These are phyloP conservation scores for Capitella teleta DNA, from an alignment of 1,140 invertebrate species.

Conservation along the genomic window DNA sequence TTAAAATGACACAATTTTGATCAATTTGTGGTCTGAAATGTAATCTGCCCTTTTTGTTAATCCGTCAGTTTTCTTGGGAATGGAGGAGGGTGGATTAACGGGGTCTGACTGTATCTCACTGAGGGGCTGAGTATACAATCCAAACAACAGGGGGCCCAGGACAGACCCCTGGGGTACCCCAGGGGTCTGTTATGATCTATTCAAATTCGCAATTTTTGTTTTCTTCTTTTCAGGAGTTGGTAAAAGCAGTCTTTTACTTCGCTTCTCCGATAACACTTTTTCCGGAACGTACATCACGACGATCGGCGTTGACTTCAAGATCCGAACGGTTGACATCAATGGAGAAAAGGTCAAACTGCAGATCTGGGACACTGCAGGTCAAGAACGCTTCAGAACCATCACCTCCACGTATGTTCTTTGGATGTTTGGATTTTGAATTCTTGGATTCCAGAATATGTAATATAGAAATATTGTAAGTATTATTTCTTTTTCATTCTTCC, in stretches of 20 bases:
- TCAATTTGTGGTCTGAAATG: no score
- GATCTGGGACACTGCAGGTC: slow-evolving; percentile 86
- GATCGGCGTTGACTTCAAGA: slow-evolving; percentile 99
- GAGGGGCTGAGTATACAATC: background rate
- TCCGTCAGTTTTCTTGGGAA: background rate
- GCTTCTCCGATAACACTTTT: slow-evolving; percentile 97
- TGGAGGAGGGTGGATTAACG: background rate
- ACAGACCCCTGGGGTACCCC: no score
- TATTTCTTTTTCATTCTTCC: no score
- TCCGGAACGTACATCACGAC: slow-evolving; percentile 96
- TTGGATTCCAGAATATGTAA: no score
- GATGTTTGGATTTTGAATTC: no score
- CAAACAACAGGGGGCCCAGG: background rate
- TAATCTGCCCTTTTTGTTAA: background rate
- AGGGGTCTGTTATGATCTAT: background rate
- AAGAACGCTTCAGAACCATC: slow-evolving; percentile 86
- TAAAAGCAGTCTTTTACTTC: slow-evolving; percentile 90
- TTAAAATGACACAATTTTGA: no score
- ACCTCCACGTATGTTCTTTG: slow-evolving; percentile 73
- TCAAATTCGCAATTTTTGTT: background rate
- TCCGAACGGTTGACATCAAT: slow-evolving; percentile 86
- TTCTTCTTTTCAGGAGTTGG: slow-evolving; percentile 74
- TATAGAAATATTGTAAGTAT: no score
- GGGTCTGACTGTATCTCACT: background rate
- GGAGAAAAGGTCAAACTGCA: slow-evolving; percentile 94